A percentile compares a stretch with the other conserved stretches of the same genome.
These are phyloP conservation scores for Tipula confusa DNA, from an alignment of 2,888 invertebrate species.

Conservation along the genomic window DNA sequence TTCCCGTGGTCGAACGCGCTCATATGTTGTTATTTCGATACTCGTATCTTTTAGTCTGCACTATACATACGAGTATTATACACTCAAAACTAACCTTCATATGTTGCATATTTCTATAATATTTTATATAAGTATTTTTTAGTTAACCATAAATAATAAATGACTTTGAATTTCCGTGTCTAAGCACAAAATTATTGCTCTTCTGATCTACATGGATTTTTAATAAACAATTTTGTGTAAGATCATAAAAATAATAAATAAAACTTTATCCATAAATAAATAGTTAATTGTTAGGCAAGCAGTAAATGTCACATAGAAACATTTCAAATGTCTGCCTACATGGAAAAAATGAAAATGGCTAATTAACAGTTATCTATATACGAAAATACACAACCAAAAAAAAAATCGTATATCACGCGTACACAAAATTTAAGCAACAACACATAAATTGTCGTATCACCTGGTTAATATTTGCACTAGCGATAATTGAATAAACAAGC, in stretches of 20 bases:
- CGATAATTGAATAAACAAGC: not conserved
- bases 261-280: not conserved
- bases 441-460: not conserved
- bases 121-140: no score
- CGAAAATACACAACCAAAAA: not conserved
- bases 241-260: not conserved
- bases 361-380: not conserved
- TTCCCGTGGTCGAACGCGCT: no score
- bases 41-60: not conserved
- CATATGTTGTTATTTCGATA: no score
- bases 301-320: not conserved
- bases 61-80: not conserved
- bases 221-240: not conserved
- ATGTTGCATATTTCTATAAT: not conserved
- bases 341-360: not conserved
- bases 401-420: not conserved
- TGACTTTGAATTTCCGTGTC: slow-evolving; percentile 5
- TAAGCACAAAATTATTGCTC: not conserved
- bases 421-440: not conserved
- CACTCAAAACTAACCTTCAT: not conserved
- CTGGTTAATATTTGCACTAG: not conserved
- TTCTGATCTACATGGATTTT: not conserved
- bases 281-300: not conserved
- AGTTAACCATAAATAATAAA: not conserved
- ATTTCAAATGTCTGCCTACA: not conserved